Conservation (phyloP, 1,140 invertebrate species). For the Bathynomus jamesi region DNA sequence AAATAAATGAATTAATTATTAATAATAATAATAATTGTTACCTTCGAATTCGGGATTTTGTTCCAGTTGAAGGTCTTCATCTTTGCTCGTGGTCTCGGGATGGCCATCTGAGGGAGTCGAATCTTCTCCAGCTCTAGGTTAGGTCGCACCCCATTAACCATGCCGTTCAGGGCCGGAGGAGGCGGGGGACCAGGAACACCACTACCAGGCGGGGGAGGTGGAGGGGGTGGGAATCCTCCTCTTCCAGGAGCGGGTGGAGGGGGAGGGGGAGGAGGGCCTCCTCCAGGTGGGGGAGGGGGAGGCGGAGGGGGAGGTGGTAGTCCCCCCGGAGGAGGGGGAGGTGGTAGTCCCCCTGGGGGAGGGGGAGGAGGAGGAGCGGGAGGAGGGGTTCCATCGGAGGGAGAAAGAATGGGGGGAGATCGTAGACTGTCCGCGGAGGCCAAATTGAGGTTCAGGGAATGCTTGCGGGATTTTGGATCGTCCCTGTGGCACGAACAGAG, state of each 20-base stretch:
- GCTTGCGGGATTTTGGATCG: constrained; percentile 40
- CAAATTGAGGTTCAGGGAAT: constrained; percentile 42
- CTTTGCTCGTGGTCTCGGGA: constrained; percentile 77
- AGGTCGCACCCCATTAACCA: constrained; percentile 6
- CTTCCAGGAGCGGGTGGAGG: constrained; percentile 40
- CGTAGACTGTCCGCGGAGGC: neutral
- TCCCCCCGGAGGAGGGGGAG: constrained; percentile 11
- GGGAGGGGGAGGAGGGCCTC: constrained; percentile 43
- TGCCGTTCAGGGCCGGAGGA: constrained; percentile 27
- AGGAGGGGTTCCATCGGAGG: constrained; percentile 40
- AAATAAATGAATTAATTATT: no score
- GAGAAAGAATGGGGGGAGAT: constrained; percentile 43
- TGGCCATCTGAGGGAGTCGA: constrained; percentile 71
- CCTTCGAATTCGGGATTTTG: constrained; percentile 80
- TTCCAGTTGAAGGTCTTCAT: constrained; percentile 94
- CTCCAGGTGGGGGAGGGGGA: constrained; percentile 9
- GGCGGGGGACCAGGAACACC: constrained; percentile 37
- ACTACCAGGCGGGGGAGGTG: neutral
- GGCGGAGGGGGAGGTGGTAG: constrained; percentile 12
- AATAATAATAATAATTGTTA: no score
- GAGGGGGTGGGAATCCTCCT: constrained; percentile 35
- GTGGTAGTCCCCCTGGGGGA: constrained; percentile 5
- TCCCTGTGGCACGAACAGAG: constrained; percentile 44
- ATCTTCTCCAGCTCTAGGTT: constrained; percentile 20
- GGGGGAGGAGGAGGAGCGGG: constrained; percentile 40